These are phyloP conservation scores for Anolis sagrei DNA, from an alignment of 2,113 vertebrate genomes.

Conservation along the genomic window DNA sequence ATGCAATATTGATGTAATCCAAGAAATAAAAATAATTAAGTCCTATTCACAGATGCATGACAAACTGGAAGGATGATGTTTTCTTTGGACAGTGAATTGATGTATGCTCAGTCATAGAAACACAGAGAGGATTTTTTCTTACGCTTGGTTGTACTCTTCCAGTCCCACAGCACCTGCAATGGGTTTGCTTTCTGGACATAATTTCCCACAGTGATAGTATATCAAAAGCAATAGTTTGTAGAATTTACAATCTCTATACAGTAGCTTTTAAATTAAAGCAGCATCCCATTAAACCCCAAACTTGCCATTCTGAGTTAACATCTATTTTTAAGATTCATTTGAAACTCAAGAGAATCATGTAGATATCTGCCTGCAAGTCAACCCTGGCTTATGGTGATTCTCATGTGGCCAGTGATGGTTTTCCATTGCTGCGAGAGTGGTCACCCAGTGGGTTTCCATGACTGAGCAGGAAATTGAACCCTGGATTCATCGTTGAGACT, in stretches of 20 bases:
- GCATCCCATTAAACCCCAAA: no score
- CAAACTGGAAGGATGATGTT: neutral
- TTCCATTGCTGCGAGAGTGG: no score
- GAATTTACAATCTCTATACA: constrained; percentile 5
- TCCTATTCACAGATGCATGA: constrained; percentile 2
- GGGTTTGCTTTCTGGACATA: constrained; percentile 33
- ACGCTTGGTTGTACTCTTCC: neutral
- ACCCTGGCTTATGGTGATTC: no score
- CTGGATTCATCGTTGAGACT: no score
- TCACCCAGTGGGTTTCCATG: no score
- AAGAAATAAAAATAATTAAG: constrained; percentile 28
- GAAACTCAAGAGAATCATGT: no score
- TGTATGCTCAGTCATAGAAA: neutral
- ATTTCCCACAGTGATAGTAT: constrained; percentile 32
- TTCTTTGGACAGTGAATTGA: constrained; percentile 33
- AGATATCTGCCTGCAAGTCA: neutral
- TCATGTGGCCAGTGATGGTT: no score
- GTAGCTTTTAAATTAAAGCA: constrained; percentile 18
- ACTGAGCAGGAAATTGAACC: no score
- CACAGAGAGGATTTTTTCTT: constrained; percentile 8
- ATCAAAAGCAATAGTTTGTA: constrained; percentile 15
- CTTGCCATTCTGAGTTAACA: no score
- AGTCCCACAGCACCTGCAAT: constrained; percentile 5
- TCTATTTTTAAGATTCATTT: no score
- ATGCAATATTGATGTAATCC: constrained; percentile 22